Conservation (phyloP, 1,140 invertebrate species). For the Heliconius melpomene region DNA sequence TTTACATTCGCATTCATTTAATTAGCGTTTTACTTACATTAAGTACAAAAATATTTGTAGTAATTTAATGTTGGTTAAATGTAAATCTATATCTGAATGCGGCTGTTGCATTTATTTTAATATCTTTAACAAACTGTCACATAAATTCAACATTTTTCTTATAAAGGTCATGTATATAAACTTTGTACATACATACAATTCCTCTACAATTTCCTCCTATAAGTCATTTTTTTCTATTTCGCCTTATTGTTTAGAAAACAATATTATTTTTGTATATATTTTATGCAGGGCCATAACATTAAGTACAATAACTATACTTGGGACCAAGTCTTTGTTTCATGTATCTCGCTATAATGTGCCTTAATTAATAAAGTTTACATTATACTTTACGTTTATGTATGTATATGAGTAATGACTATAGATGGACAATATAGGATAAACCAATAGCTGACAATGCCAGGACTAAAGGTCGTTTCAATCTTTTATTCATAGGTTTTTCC, state of each 20-base stretch:
- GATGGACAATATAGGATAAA: not conserved
- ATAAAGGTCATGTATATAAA: not conserved
- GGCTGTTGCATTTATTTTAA: not conserved
- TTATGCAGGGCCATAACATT: conserved; percentile 31
- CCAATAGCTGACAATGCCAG: not conserved
- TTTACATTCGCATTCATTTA: not conserved
- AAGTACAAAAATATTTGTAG: not conserved
- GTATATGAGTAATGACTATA: conserved; percentile 4
- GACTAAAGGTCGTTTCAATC: not conserved
- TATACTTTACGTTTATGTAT: conserved; percentile 1
- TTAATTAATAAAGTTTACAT: conserved; percentile 7
- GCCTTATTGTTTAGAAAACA: not conserved
- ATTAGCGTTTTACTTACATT: not conserved
- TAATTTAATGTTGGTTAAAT: not conserved
- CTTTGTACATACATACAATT: not conserved
- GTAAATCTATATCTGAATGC: not conserved
- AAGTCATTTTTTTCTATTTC: not conserved
- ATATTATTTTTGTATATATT: conserved; percentile 18
- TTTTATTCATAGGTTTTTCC: not conserved
- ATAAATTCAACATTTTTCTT: not conserved
- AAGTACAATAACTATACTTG: conserved; percentile 35
- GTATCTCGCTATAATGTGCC: conserved; percentile 14
- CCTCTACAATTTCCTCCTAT: too few relatives aligned
- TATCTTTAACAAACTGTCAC: not conserved
- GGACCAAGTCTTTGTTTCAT: conserved; percentile 31